Evolutionary conservation across 2,888 invertebrate species (phyloP).

Genomic region (Volucella bombylans): DNA sequence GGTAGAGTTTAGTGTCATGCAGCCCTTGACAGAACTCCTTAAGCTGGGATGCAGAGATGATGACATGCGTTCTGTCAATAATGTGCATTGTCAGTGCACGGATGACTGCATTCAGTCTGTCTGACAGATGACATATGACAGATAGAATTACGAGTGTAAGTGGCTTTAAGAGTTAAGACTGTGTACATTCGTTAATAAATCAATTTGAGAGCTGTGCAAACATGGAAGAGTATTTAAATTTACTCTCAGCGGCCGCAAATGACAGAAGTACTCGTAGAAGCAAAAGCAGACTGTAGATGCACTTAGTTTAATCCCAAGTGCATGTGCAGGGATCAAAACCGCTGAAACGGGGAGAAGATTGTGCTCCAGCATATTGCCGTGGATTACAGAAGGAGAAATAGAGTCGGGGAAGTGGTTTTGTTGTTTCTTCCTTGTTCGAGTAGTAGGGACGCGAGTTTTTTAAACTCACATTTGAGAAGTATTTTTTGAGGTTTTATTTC

Average conservation of each 20-base stretch:
- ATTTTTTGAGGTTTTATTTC: too few relatives aligned
- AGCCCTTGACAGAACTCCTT: constrained; percentile 39
- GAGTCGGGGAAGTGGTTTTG: too few relatives aligned
- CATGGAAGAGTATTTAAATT: constrained; percentile 21
- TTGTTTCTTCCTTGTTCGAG: too few relatives aligned
- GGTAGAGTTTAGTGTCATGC: constrained; percentile 27
- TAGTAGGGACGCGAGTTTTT: too few relatives aligned
- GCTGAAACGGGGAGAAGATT: too few relatives aligned
- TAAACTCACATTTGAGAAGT: too few relatives aligned
- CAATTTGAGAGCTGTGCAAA: constrained; percentile 53
- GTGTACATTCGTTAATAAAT: constrained; percentile 44
- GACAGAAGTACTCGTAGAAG: not conserved
- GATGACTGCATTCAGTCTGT: constrained; percentile 31
- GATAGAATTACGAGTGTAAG: constrained; percentile 20
- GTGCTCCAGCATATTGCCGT: too few relatives aligned
- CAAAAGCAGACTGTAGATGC: too few relatives aligned
- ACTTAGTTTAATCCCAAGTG: too few relatives aligned
- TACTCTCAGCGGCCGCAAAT: constrained; percentile 12
- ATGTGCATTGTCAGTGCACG: constrained; percentile 55
- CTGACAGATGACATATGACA: constrained; percentile 47
- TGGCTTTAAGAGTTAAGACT: constrained; percentile 23
- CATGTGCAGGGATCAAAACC: too few relatives aligned
- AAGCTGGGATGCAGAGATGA: constrained; percentile 48
- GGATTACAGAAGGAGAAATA: too few relatives aligned
- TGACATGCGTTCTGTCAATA: constrained; percentile 70